Evolutionary conservation across 2,113 vertebrate species (phyloP).

Genomic region (Pluvialis apricaria): DNA sequence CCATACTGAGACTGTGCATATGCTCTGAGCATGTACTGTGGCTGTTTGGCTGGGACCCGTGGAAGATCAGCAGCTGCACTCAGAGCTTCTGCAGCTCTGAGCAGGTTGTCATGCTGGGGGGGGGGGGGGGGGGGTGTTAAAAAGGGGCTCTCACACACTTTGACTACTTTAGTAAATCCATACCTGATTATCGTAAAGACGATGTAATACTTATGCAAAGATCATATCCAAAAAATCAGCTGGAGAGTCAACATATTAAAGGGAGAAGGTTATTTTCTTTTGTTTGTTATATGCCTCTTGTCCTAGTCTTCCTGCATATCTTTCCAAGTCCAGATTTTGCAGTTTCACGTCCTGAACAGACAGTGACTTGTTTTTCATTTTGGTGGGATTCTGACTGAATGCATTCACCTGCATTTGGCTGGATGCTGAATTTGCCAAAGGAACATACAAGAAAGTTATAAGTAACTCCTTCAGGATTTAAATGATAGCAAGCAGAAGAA

Average conservation of each 20-base stretch:
- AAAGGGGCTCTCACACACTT: neutral
- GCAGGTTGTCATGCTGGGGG: neutral
- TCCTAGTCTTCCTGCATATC: neutral
- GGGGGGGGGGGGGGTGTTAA: neutral
- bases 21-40: neutral
- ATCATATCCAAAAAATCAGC: neutral
- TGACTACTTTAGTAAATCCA: neutral
- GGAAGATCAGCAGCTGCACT: neutral
- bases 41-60: neutral
- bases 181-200: neutral
- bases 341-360: neutral
- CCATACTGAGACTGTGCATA: rapidly evolving
- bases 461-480: neutral
- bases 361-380: neutral
- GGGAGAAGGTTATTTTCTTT: neutral
- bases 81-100: neutral
- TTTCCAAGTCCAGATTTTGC: neutral
- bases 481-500: neutral
- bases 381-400: neutral
- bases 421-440: neutral
- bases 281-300: neutral
- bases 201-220: neutral
- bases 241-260: neutral
- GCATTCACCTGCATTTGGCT: neutral
- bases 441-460: neutral